Percentiles rank a stretch among this genome's conserved stretches.
These are phyloP conservation scores for Tragelaphus strepsiceros DNA, from an alignment of 2,113 vertebrate genomes.

Conservation along the genomic window DNA sequence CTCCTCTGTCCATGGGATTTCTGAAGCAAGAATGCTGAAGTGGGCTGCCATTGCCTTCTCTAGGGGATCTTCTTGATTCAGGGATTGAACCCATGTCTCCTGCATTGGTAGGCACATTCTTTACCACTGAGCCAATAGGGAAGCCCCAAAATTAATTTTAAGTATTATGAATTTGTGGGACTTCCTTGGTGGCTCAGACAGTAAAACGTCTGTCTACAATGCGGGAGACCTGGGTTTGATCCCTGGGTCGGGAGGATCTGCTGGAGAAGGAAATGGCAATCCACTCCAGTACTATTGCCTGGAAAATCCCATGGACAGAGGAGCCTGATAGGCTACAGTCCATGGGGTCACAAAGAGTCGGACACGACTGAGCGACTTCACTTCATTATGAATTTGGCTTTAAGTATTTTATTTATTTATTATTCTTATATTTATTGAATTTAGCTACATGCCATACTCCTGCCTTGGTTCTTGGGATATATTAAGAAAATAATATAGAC, in stretches of 20 bases:
- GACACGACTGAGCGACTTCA: no score
- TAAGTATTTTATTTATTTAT: not conserved
- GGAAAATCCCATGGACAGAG: no score
- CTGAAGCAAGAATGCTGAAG: fast-evolving
- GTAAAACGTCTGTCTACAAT: no score
- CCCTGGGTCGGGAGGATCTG: no score
- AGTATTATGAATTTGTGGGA: not conserved
- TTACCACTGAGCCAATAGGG: not conserved
- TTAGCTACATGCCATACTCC: not conserved
- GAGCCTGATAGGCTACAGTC: no score
- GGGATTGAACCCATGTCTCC: not conserved
- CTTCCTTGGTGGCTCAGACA: no score
- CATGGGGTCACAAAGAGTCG: no score
- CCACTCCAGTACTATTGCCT: no score
- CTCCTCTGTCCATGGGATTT: not conserved
- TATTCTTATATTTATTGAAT: not conserved
- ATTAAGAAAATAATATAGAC: not conserved
- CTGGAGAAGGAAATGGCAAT: no score
- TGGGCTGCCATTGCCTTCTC: not conserved
- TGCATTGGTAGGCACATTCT: not conserved
- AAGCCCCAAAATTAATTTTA: not conserved
- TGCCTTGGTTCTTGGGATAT: not conserved
- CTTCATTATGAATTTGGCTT: not conserved
- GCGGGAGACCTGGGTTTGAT: no score
- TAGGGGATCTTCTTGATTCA: not conserved